These are phyloP conservation scores for Neotoma lepida DNA, from an alignment of 2,113 vertebrate species.

Conservation along the genomic window DNA sequence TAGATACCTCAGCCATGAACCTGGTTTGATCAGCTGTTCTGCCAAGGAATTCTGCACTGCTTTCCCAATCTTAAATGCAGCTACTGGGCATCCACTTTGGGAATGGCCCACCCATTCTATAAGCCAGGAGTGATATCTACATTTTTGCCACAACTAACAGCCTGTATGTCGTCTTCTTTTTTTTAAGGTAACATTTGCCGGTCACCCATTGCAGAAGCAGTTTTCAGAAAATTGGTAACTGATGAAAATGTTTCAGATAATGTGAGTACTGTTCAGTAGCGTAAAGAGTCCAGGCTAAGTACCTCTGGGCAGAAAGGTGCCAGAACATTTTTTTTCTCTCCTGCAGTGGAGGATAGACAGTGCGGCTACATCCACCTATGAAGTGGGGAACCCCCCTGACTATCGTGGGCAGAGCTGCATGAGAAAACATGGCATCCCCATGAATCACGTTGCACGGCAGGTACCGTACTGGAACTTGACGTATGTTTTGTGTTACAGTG, in stretches of 20 bases:
- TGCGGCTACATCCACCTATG: conserved; percentile 96
- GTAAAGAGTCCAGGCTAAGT: not conserved
- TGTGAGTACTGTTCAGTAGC: conserved; percentile 82
- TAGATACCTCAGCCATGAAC: not conserved
- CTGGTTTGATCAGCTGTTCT: not conserved
- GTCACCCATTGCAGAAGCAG: conserved; percentile 97
- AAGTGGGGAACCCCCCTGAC: conserved; percentile 96
- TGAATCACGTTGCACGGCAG: conserved; percentile 96
- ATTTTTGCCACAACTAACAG: not conserved
- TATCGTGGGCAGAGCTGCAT: conserved; percentile 95
- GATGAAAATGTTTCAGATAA: conserved; percentile 89
- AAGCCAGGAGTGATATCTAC: too few species aligned
- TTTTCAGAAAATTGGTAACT: conserved; percentile 93
- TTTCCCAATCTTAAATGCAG: not conserved
- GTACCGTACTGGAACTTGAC: conserved; percentile 87
- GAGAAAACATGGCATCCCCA: conserved; percentile 92
- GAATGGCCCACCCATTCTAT: not conserved
- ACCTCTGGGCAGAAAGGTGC: conserved; percentile 49
- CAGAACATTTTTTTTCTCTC: conserved; percentile 79
- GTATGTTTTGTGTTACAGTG: conserved; percentile 96
- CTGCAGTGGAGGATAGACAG: conserved; percentile 99
- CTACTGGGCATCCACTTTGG: not conserved
- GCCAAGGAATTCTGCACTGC: rapidly evolving
- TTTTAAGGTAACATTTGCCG: conserved; percentile 95
- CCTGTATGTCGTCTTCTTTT: conserved; percentile 64